These are phyloP conservation scores for Philereme vetulata DNA, from an alignment of 2,888 invertebrate genomes.

Conservation along the genomic window DNA sequence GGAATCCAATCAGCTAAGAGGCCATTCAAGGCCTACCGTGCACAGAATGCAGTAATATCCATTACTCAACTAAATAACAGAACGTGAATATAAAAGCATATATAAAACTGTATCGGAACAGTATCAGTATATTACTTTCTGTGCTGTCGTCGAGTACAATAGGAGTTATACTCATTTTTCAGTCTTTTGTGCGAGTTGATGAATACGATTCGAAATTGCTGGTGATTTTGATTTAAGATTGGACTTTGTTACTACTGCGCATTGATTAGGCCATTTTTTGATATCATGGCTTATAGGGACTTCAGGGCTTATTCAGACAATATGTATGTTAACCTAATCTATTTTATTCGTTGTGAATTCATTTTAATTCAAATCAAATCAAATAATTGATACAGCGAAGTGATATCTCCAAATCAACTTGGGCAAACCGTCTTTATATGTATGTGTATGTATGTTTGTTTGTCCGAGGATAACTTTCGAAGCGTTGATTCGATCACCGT, in stretches of 20 bases:
- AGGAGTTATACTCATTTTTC: conserved; percentile 30
- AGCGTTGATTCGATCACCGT: too few relatives aligned
- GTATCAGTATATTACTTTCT: conserved; percentile 27
- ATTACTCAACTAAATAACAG: conserved; percentile 52
- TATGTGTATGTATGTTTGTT: too few relatives aligned
- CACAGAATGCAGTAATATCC: conserved; percentile 54
- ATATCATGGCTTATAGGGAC: background rate
- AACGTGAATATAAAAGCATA: conserved; percentile 24
- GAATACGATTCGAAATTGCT: conserved; percentile 21
- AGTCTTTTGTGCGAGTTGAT: conserved; percentile 27
- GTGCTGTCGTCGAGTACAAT: conserved; percentile 28
- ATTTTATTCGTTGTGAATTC: too few relatives aligned
- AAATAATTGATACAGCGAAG: too few relatives aligned
- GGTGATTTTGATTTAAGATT: conserved; percentile 16
- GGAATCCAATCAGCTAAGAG: conserved; percentile 59
- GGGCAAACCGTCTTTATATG: too few relatives aligned
- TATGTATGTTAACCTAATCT: too few relatives aligned
- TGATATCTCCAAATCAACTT: too few relatives aligned
- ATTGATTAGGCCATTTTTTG: background rate
- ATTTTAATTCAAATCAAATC: too few relatives aligned
- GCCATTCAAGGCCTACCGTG: conserved; percentile 45
- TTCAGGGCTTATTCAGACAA: too few relatives aligned
- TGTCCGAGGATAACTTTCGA: too few relatives aligned
- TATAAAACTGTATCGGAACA: conserved; percentile 20
- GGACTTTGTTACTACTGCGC: background rate